A percentile compares a stretch with the other conserved stretches of the same genome.
phyloP scores from a whole-genome alignment of 2,797 vertebrate genomes.

The Moxostoma hubbsi region DNA sequence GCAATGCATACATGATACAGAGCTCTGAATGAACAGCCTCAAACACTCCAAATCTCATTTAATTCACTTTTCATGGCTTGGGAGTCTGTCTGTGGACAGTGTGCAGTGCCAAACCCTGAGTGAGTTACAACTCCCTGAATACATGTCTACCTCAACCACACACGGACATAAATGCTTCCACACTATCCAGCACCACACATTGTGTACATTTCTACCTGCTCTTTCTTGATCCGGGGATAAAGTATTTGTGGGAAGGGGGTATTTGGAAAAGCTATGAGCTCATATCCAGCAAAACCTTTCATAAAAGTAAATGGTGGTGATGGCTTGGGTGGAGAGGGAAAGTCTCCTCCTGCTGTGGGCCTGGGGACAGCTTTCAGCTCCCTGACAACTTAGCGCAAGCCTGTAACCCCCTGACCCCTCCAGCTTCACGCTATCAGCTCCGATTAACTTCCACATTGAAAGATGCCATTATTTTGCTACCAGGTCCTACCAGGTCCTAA shows the following conservation, averaged over 20 bases:
- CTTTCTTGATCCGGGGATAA: slow-evolving; percentile 37
- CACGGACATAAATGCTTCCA: slow-evolving; percentile 52
- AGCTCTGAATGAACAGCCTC: not conserved
- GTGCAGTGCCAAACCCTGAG: slow-evolving; percentile 68
- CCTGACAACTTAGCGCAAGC: slow-evolving; percentile 84
- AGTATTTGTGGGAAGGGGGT: slow-evolving; percentile 37
- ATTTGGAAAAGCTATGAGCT: slow-evolving; percentile 60
- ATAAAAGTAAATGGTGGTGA: slow-evolving; percentile 55
- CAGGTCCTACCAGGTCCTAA: slow-evolving; percentile 75
- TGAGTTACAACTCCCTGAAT: slow-evolving; percentile 77
- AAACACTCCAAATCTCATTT: slow-evolving; percentile 67
- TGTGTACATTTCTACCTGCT: slow-evolving; percentile 37
- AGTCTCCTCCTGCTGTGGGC: slow-evolving; percentile 71
- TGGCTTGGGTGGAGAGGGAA: slow-evolving; percentile 67
- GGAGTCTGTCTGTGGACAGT: slow-evolving; percentile 67
- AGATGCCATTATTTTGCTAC: slow-evolving; percentile 88
- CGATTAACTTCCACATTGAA: slow-evolving; percentile 83
- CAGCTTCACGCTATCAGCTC: slow-evolving; percentile 86
- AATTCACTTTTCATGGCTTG: slow-evolving; percentile 73
- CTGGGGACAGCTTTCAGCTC: slow-evolving; percentile 82
- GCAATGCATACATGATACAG: slow-evolving; percentile 11
- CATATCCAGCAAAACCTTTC: slow-evolving; percentile 55
- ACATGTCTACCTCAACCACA: slow-evolving; percentile 66
- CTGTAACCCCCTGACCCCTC: slow-evolving; percentile 81
- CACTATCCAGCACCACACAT: slow-evolving; percentile 44